A percentile compares a stretch with the other conserved stretches of the same genome.
These are phyloP conservation scores for Xerus rutilus DNA, from an alignment of 2,797 vertebrate genomes.

Conservation along the genomic window DNA sequence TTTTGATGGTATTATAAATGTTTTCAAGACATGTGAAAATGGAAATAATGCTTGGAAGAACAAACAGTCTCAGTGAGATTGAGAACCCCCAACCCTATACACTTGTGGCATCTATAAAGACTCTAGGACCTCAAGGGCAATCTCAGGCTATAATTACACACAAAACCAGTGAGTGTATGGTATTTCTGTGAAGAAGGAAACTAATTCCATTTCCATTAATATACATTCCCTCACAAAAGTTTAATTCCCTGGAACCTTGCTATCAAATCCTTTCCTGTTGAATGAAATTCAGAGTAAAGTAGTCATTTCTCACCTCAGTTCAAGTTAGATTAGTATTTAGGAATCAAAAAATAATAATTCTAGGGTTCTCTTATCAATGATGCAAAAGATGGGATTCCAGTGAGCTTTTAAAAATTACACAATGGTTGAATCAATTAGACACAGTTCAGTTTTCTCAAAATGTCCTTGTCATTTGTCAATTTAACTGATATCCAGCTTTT, in stretches of 20 bases:
- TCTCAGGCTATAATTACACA: background rate
- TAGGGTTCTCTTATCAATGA: background rate
- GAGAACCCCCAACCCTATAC: background rate
- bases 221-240: background rate
- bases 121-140: background rate
- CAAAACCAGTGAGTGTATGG: background rate
- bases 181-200: background rate
- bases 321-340: background rate
- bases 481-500: background rate
- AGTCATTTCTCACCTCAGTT: background rate
- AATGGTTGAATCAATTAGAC: background rate
- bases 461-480: background rate
- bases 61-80: background rate
- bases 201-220: background rate
- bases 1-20: background rate
- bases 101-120: background rate
- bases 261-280: background rate
- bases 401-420: background rate
- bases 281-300: conserved; percentile 13
- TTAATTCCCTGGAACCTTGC: conserved; percentile 22
- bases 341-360: background rate
- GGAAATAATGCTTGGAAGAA: background rate
- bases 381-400: background rate
- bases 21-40: background rate
- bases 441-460: background rate